A percentile compares a stretch with the other conserved stretches of the same genome.
Conservation (phyloP, 1,140 invertebrate species). For the Pantala flavescens region DNA sequence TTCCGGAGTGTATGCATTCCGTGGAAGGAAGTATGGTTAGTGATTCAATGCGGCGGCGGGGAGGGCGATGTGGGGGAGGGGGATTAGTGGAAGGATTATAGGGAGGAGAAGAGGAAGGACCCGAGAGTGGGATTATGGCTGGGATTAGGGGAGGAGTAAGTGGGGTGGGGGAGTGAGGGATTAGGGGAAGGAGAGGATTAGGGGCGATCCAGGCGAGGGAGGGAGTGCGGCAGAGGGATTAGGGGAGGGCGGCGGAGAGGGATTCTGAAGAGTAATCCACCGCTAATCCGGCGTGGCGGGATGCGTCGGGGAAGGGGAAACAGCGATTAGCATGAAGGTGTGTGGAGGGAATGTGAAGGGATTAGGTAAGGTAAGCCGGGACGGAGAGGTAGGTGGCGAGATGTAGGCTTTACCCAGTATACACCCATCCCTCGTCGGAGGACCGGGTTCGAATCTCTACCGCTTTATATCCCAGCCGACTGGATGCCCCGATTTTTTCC, state of each 20-base stretch:
- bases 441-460: not conserved
- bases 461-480: no score
- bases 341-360: not conserved
- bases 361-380: not conserved
- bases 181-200: not conserved
- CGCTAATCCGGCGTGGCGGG: conserved; percentile 4
- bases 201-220: not conserved
- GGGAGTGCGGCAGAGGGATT: not conserved
- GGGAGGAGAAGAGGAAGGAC: not conserved
- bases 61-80: not conserved
- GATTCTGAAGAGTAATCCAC: not conserved
- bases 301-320: not conserved
- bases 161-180: not conserved
- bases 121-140: not conserved
- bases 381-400: not conserved
- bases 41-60: not conserved
- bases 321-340: not conserved
- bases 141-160: not conserved
- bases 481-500: no score
- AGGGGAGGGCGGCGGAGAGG: not conserved
- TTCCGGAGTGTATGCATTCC: no score
- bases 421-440: not conserved
- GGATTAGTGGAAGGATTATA: not conserved
- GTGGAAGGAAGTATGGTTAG: no score
- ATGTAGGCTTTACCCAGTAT: not conserved